Conservation (phyloP, 2,797 vertebrate species). For the Phrynocephalus forsythii region DNA sequence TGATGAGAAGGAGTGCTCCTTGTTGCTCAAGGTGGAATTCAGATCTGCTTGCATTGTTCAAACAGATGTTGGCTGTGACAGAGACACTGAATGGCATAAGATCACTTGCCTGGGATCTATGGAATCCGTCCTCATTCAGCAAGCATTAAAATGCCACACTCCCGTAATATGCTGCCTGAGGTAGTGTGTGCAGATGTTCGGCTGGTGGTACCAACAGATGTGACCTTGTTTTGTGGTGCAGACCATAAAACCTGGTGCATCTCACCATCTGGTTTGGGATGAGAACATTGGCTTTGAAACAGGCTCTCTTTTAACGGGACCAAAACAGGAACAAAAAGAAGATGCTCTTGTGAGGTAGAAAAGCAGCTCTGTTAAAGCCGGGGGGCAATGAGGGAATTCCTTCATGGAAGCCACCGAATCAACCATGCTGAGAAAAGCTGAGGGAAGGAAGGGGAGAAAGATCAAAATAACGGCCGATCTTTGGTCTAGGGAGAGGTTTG, state of each 20-base stretch:
- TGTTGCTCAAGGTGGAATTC: too few relatives aligned
- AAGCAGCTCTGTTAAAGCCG: neutral
- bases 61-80: too few relatives aligned
- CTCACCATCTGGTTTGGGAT: neutral
- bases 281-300: neutral
- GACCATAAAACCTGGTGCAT: neutral
- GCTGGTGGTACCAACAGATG: too few relatives aligned
- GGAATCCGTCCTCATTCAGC: too few relatives aligned
- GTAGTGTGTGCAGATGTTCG: too few relatives aligned
- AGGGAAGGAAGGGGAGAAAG: neutral
- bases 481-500: slow-evolving; percentile 13
- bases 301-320: neutral
- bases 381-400: slow-evolving; percentile 2
- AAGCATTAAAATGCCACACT: too few relatives aligned
- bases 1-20: too few relatives aligned
- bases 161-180: too few relatives aligned
- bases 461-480: slow-evolving; percentile 53
- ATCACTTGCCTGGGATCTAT: too few relatives aligned
- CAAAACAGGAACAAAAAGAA: neutral
- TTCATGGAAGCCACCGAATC: slow-evolving; percentile 3
- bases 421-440: neutral
- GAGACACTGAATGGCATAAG: too few relatives aligned
- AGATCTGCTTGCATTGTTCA: too few relatives aligned
- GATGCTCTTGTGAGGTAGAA: neutral
- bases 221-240: neutral